phyloP scores from a whole-genome alignment of 2,888 invertebrate genomes.

The Idaea biselata region DNA sequence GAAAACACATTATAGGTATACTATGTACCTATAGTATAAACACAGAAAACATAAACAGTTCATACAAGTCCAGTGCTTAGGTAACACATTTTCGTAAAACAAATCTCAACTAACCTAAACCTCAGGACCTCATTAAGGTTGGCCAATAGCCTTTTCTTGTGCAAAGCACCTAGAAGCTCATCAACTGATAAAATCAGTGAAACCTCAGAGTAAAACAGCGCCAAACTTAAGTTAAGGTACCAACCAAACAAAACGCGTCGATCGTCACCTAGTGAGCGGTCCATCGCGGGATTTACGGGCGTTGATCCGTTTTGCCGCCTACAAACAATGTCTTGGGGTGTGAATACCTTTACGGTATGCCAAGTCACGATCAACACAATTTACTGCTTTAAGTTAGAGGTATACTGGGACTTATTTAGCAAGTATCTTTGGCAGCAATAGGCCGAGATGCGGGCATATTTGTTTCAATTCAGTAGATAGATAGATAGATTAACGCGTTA shows the following conservation, averaged over 20 bases:
- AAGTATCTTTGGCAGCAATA: background rate
- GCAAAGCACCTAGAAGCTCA: background rate
- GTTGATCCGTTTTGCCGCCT: constrained; percentile 8
- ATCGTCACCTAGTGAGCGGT: background rate
- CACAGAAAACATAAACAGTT: too few relatives aligned
- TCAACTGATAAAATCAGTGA: background rate
- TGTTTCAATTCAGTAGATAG: too few relatives aligned
- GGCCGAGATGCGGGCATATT: too few relatives aligned
- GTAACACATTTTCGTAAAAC: too few relatives aligned
- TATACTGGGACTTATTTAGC: constrained; percentile 19
- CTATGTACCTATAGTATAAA: too few relatives aligned
- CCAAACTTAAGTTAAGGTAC: background rate
- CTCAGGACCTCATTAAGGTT: background rate
- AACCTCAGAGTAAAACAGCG: background rate
- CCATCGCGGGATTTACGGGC: background rate
- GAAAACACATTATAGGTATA: too few relatives aligned
- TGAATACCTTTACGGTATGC: constrained; percentile 36
- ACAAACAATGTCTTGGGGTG: constrained; percentile 31
- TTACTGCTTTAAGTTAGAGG: constrained; percentile 17
- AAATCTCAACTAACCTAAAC: background rate
- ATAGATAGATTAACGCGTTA: too few relatives aligned
- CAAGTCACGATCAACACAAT: constrained; percentile 37
- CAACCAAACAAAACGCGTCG: background rate
- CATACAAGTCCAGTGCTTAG: too few relatives aligned
- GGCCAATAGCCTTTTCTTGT: background rate